Base-by-base conservation (phyloP, 2,113 vertebrate genomes). In the Apodemus speciosus region DNA sequence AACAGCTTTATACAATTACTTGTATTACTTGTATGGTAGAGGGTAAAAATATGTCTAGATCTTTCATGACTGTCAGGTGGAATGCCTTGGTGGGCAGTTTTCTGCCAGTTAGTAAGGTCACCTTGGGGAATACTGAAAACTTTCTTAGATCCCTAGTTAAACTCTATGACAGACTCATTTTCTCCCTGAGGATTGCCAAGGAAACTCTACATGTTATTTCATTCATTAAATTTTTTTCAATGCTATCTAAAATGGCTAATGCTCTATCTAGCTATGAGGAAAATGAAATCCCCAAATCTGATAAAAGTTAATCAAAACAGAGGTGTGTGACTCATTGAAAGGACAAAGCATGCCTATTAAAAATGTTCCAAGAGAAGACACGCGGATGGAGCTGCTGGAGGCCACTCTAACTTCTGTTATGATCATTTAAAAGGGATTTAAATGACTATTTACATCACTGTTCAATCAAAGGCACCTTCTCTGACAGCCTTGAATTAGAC, bases 271-370 rank as follows among this genome's bases (percentile, higher is more conserved):
- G 85, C 92, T 96, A 72, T 43, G 94, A 97, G 90, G 27, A 53
- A 96, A 96, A 91, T 8, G 84, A 66, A 83, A 91, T 83, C 89
- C 27, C 90, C 60, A 97, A 95, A 96, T 92, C 94, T 79, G 89
- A 97, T 96, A 73, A 97, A 95, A 96, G 79, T 96, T 93, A 96
- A 96, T 88, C 92, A 93, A 94, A 95, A 97, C 93, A 97, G 83
- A 96, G 71, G 35, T 95, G 88, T 89, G 60, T 93, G 92, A 92
- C 93, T 96, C 93, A 94, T 76, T 93, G 79, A 86, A 94, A 95
- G 88, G n/a, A 96, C 30, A 96, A 93, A 97, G 94, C 85, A 94
- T 85, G 60, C 53, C 66, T 96, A 97, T 95, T 95, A 96, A 95
- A 86, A 97, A 96, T 91, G 85, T 91, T 51, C 83, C 72, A 64